These are phyloP conservation scores for Brachionus calyciflorus DNA, from an alignment of 1,140 invertebrate genomes.

Conservation along the genomic window DNA sequence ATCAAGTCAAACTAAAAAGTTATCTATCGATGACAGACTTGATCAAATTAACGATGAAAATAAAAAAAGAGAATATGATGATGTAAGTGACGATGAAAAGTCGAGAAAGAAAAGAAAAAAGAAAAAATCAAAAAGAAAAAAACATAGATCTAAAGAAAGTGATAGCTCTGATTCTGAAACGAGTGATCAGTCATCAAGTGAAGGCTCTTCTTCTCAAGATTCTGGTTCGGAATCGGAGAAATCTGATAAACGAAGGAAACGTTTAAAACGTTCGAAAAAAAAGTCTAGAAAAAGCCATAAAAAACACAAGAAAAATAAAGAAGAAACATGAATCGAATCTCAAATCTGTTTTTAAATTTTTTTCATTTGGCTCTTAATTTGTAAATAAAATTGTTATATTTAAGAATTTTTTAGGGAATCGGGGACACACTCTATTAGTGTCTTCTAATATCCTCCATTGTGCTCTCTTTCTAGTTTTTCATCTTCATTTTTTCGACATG, in stretches of 20 bases:
- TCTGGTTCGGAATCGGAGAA: not conserved
- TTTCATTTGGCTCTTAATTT: no score
- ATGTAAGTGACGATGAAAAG: not conserved
- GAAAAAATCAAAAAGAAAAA: constrained; percentile 18
- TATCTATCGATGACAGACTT: not conserved
- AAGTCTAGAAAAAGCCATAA: no score
- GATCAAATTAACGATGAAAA: not conserved
- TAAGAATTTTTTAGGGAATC: no score
- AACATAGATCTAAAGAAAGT: not conserved
- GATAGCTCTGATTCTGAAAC: not conserved
- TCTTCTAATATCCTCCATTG: no score
- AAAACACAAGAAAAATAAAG: not conserved
- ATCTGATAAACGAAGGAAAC: not conserved
- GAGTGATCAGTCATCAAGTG: not conserved
- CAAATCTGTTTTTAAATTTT: no score
- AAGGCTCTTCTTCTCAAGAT: not conserved
- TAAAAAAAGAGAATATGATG: not conserved
- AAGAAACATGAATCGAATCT: no score
- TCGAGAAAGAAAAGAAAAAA: constrained; percentile 22
- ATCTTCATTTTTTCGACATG: no score
- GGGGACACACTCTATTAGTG: no score
- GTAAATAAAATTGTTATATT: no score
- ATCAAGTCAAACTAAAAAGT: not conserved
- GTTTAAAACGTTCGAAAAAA: not conserved
- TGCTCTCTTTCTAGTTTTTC: no score